A percentile compares a stretch with the other conserved stretches of the same genome.
Conservation (phyloP, 2,888 invertebrate genomes). For the Oasisia sp. region DNA sequence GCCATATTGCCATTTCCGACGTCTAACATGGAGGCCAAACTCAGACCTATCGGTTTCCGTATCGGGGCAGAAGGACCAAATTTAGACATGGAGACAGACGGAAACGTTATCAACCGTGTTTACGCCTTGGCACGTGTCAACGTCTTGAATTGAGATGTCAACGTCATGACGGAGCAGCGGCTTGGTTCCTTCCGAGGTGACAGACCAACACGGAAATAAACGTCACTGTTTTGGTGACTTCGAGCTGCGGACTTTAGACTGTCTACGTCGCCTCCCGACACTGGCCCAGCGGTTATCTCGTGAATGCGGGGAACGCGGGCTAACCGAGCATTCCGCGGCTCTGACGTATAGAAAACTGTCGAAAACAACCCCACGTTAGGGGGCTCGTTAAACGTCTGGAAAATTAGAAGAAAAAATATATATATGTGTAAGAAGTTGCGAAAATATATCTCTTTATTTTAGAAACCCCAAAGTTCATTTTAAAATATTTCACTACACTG, state of each 20-base stretch:
- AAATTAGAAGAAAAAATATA: neutral
- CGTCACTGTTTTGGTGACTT: conserved; percentile 1
- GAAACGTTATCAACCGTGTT: neutral
- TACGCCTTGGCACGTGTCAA: neutral
- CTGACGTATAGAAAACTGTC: neutral
- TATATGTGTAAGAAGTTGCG: neutral
- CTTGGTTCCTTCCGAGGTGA: neutral
- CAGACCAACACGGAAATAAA: neutral
- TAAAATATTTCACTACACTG: neutral
- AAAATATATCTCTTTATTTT: neutral
- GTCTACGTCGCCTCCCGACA: neutral
- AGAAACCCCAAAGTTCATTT: neutral
- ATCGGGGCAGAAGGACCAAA: conserved; percentile 6
- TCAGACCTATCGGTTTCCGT: neutral
- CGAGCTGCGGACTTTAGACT: neutral
- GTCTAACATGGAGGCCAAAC: neutral
- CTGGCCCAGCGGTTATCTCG: neutral
- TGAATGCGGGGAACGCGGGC: neutral
- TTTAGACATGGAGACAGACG: neutral
- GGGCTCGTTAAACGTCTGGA: neutral
- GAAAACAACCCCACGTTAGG: neutral
- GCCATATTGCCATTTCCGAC: neutral
- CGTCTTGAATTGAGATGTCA: neutral
- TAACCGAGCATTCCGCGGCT: neutral
- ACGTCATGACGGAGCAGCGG: neutral